These are phyloP conservation scores for Ectobius pallidus DNA, from an alignment of 2,888 invertebrate species.

Conservation along the genomic window DNA sequence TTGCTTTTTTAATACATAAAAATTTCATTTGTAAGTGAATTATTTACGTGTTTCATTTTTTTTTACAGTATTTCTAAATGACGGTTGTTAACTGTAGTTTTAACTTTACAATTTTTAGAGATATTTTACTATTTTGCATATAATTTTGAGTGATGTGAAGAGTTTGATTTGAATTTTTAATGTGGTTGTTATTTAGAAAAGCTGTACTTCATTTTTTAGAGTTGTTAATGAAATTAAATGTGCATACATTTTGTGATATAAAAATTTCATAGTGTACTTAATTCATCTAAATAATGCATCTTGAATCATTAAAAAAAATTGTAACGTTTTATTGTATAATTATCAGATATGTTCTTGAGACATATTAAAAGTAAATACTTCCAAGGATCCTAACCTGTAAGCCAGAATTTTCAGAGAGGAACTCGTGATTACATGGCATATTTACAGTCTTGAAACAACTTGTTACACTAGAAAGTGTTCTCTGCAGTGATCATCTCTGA, in stretches of 20 bases:
- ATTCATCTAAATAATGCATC: constrained; percentile 25
- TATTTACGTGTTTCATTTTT: too few species aligned
- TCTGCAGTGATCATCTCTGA: too few species aligned
- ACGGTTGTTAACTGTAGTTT: neutral
- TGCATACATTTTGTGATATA: constrained; percentile 36
- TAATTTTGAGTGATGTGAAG: constrained; percentile 23
- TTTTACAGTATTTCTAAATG: constrained; percentile 19
- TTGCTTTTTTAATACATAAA: neutral
- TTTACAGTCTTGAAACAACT: too few species aligned
- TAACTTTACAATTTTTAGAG: neutral
- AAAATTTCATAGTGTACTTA: constrained; percentile 41
- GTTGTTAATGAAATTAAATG: constrained; percentile 32
- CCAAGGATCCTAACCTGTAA: too few species aligned
- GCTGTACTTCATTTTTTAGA: constrained; percentile 31
- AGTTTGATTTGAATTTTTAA: constrained; percentile 24
- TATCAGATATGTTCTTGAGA: too few species aligned
- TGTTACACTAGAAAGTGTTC: too few species aligned
- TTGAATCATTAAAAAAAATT: too few species aligned
- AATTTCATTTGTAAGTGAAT: neutral
- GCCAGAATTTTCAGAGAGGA: too few species aligned
- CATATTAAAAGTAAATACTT: too few species aligned
- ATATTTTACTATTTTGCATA: constrained; percentile 21
- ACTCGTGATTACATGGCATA: too few species aligned
- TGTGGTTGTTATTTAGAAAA: constrained; percentile 25
- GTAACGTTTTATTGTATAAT: too few species aligned